phyloP scores from a whole-genome alignment of 2,113 vertebrate species.

The Casuarius casuarius region DNA sequence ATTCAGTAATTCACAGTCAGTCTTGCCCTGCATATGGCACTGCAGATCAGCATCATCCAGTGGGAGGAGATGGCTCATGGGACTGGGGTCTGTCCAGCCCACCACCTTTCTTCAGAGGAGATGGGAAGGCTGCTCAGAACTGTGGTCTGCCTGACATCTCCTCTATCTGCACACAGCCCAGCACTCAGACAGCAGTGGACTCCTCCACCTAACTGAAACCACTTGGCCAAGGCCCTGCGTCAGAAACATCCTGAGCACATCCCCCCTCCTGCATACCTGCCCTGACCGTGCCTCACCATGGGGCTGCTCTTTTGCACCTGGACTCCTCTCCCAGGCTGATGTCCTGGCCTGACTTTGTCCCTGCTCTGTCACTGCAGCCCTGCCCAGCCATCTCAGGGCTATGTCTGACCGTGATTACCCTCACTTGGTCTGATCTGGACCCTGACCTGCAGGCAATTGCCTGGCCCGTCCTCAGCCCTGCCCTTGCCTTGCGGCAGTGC shows the following conservation, averaged over 20 bases:
- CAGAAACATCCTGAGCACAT: neutral
- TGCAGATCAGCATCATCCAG: neutral
- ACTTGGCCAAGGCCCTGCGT: neutral
- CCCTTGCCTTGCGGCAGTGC: no score
- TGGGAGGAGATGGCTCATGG: neutral
- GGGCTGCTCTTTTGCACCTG: accelerated
- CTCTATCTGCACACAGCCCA: no score
- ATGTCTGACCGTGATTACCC: no score
- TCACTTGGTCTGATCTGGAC: no score
- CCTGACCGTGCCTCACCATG: neutral
- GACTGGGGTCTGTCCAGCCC: no score
- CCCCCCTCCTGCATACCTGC: neutral
- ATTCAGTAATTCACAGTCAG: neutral
- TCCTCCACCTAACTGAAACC: neutral
- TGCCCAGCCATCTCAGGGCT: no score
- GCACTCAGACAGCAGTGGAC: neutral
- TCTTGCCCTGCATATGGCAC: neutral
- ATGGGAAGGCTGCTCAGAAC: neutral
- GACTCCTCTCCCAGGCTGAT: neutral
- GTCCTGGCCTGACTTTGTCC: neutral
- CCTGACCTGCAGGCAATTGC: no score
- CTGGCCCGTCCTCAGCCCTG: no score
- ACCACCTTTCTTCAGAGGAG: neutral
- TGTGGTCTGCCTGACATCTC: neutral
- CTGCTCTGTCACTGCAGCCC: neutral